Evolutionary conservation across 23 tunicate genomes (phyloP), one percentile per base, ranked within the genome.

Genomic region (Trididemnum nubilum): DNA sequence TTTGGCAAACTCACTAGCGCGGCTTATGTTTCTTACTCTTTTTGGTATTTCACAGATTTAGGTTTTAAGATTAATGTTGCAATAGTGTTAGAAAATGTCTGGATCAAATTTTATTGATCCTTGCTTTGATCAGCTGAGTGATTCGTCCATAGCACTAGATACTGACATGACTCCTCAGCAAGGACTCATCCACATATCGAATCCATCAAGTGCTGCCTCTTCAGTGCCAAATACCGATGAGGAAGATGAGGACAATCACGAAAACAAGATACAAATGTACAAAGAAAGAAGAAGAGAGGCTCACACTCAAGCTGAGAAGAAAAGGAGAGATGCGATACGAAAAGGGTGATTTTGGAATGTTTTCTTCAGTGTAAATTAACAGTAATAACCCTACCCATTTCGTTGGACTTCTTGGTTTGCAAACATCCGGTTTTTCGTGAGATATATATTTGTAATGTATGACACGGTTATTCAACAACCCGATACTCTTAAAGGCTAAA

Each of bases 161-260:
- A 69, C 80, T 19, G 90, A 85, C 76, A 78, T 85, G 83, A 26
- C 90, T 3, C 18, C 73, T 32, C 71, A 25, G 54, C 25, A 36
- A 27, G 23, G 61, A 36, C 24, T 83, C 33, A 33, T 71, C 49
- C 90, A 85, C 21, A 52, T 92, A 2, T 92, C 97, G 0, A 87
- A 87, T 72, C 98, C 98, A 2, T 84, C 98, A 58, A 87, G 93
- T 80, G 98, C 98, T 24, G 89, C 98, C 74, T 93, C 98, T 24
- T 93, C 98, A n/a, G 98, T 93, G 23, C 93, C 89, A 1, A 93
- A 93, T 81, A 93, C 93, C 5, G 98, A 93, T 84, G 98, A 93
- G 33, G 98, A 93, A 88, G 98, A 93, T 78, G 98, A 93, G 36
- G 98, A 93, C 60, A 73, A 60, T 22, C 1, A 28, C 1, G 22